Evolutionary conservation across 2,113 vertebrate species (phyloP).

Genomic region (Burhinus oedicnemus): DNA sequence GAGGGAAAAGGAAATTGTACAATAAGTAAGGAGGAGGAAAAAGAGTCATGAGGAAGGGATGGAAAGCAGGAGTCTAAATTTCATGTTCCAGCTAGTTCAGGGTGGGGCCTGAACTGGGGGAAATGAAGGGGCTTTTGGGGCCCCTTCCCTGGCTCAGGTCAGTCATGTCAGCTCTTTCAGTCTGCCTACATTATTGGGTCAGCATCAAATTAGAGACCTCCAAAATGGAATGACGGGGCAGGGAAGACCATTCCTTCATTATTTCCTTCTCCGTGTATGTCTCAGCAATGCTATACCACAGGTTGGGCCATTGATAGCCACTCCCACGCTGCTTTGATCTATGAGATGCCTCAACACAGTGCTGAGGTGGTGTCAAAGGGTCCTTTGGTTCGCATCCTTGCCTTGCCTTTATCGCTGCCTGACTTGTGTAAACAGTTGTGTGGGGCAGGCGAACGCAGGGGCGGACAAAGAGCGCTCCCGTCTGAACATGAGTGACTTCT

Average conservation of each 20-base stretch:
- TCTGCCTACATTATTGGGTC: rapidly evolving
- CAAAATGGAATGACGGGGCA: background rate
- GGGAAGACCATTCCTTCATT: background rate
- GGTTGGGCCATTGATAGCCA: rapidly evolving
- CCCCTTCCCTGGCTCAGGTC: background rate
- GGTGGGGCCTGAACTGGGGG: background rate
- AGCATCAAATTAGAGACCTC: background rate
- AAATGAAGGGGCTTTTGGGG: background rate
- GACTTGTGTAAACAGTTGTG: background rate
- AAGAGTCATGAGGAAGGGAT: background rate
- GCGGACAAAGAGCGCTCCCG: rapidly evolving
- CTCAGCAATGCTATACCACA: background rate
- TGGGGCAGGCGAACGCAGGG: background rate
- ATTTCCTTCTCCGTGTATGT: rapidly evolving
- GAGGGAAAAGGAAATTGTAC: background rate
- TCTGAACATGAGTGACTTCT: background rate
- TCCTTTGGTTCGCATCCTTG: background rate
- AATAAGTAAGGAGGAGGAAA: background rate
- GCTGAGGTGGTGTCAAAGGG: background rate
- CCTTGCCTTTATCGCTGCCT: background rate
- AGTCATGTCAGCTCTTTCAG: background rate
- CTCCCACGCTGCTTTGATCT: background rate
- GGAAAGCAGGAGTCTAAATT: background rate
- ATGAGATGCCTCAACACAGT: background rate
- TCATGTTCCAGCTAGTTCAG: background rate